Base-by-base conservation (phyloP, 1,140 invertebrate species). In the Drosophila auraria region DNA sequence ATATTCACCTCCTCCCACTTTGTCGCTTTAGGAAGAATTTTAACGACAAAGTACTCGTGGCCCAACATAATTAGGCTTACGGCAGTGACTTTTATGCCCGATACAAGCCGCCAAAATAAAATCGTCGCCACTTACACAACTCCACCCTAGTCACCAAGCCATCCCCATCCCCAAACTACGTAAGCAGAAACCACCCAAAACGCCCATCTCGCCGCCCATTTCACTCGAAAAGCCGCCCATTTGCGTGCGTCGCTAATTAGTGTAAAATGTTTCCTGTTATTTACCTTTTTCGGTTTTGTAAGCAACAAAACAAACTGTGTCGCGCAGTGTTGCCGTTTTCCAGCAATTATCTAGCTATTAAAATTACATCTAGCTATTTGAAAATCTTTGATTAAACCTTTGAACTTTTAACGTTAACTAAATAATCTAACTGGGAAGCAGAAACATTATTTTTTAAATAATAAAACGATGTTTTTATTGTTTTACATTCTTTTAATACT, bases 251-350 rank as follows among this genome's bases (percentile, higher is more conserved):
- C 87, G 86, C 86, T 90, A 90, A 90, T 90, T 90, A 90, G 86
- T 90, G 86, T 90, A 90, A 90, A 90, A 90, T 91, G 86, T 90
- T 90, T 90, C 86, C 86, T 91, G 87, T 90, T 90, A 90, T 90
- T 90, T 90, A 90, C 86, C 87, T 90, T 86, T 90, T 90, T 90
- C 62, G 82, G 84, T 84, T 89, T 75, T 74, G 78, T 80, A 65
- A 61, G 81, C 80, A 87, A 71, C 82, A 82, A 79, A 87, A 82
- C 83, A 79, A 87, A 80, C 83, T 58, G 71, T 58, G 69, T 40
- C 49, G 33, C 40, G 33, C 49, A 71, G 50, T 57, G 54, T 57
- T 57, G 54, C 20, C 54, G 36, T 25, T 25, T 56, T 3, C 36
- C 36, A 23, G 14, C 8, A 38, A 57, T 57, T 40, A 57, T 57